phyloP scores from a whole-genome alignment of 2,888 invertebrate genomes.

The Amiota communis region DNA sequence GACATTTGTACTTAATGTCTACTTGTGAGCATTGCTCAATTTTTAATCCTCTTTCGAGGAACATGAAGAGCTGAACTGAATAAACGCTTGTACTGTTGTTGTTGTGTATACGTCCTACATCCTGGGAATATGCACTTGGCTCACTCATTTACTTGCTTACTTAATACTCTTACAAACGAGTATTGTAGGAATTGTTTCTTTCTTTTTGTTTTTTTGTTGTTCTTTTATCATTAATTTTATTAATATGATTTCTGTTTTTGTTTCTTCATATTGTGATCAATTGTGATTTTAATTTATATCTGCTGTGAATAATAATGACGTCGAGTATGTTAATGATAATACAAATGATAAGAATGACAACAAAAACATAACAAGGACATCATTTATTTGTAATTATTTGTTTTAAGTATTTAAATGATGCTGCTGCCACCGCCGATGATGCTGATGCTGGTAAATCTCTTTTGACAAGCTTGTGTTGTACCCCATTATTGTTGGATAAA shows the following conservation, averaged over 20 bases:
- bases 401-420: constrained; percentile 55
- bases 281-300: constrained; percentile 24
- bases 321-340: neutral
- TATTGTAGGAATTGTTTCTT: neutral
- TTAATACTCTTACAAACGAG: too few relatives aligned
- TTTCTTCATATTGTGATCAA: constrained; percentile 37
- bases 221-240: constrained; percentile 27
- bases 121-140: constrained; percentile 3
- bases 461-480: neutral
- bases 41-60: constrained; percentile 49
- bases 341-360: neutral
- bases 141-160: neutral
- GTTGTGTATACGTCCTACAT: constrained; percentile 5
- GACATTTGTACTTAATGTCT: constrained; percentile 50
- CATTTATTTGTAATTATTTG: constrained; percentile 66
- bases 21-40: constrained; percentile 41
- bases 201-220: constrained; percentile 23
- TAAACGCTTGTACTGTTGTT: constrained; percentile 27
- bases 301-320: neutral
- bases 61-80: constrained; percentile 12
- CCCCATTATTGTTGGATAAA: neutral
- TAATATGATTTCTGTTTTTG: constrained; percentile 33
- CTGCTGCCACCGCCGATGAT: too few relatives aligned
- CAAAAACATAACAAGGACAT: constrained; percentile 34
- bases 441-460: neutral